Conservation (phyloP, 1,140 invertebrate species). For the Diachasma alloeum region DNA sequence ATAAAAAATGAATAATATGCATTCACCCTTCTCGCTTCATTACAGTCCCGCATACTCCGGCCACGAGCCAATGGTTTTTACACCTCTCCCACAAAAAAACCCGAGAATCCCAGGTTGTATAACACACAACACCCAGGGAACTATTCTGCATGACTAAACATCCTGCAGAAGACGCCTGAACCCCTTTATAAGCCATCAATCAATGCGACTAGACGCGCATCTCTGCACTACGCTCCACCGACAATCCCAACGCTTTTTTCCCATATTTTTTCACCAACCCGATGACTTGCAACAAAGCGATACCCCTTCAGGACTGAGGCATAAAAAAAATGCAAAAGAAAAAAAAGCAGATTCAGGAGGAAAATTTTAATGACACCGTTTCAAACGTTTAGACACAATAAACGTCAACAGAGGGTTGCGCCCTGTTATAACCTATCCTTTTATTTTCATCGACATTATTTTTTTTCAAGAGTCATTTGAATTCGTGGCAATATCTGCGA, state of each 20-base stretch:
- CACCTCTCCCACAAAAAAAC: slow-evolving; percentile 9
- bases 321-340: slow-evolving; percentile 27
- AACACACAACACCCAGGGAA: slow-evolving; percentile 21
- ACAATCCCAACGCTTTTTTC: slow-evolving; percentile 18
- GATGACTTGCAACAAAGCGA: slow-evolving; percentile 49
- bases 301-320: slow-evolving; percentile 26
- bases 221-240: slow-evolving; percentile 13
- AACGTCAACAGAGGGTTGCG: slow-evolving; percentile 50
- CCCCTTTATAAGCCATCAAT: slow-evolving; percentile 55
- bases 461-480: slow-evolving; percentile 50
- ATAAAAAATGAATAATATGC: too few relatives aligned
- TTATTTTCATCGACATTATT: slow-evolving; percentile 28
- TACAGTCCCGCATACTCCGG: not conserved
- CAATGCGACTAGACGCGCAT: slow-evolving; percentile 36
- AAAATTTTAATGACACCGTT: slow-evolving; percentile 51
- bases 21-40: too few relatives aligned
- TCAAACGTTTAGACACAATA: slow-evolving; percentile 54
- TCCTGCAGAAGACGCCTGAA: slow-evolving; percentile 40
- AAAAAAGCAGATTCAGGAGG: slow-evolving; percentile 28
- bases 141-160: slow-evolving; percentile 57
- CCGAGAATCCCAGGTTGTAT: not conserved
- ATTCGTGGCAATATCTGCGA: slow-evolving; percentile 41
- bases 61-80: not conserved
- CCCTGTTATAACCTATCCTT: slow-evolving; percentile 24
- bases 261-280: slow-evolving; percentile 22